These are phyloP conservation scores for Cancer borealis DNA, from an alignment of 2,888 invertebrate species.

Conservation along the genomic window DNA sequence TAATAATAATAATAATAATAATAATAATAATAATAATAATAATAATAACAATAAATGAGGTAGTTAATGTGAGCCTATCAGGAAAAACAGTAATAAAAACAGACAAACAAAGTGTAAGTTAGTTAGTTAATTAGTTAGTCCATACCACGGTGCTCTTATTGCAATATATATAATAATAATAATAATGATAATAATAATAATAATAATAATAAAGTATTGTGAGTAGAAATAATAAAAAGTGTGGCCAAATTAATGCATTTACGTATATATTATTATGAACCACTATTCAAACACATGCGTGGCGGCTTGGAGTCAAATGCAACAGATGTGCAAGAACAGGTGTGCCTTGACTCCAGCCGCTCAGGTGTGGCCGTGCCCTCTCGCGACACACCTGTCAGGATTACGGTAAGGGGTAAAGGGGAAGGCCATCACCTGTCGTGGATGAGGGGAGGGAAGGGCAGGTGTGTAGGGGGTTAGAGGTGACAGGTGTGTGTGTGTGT, in stretches of 20 bases:
- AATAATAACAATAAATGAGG: neutral
- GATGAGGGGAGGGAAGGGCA: neutral
- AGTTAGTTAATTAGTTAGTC: neutral
- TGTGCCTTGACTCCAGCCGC: neutral
- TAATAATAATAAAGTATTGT: neutral
- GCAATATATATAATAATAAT: neutral
- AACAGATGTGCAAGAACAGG: neutral
- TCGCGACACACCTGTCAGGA: slow-evolving; percentile 31
- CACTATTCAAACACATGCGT: slow-evolving; percentile 8
- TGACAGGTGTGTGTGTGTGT: neutral
- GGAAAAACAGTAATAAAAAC: neutral
- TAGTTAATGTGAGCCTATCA: neutral
- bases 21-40: slow-evolving; percentile 41
- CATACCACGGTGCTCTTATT: slow-evolving; percentile 28
- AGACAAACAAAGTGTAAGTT: neutral
- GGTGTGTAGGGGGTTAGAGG: slow-evolving; percentile 4
- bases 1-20: neutral
- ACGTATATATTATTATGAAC: neutral
- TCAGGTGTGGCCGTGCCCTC: slow-evolving; percentile 41
- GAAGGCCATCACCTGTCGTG: neutral
- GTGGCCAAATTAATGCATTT: slow-evolving; percentile 1
- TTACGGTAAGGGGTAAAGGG: neutral
- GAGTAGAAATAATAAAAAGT: neutral
- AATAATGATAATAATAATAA: neutral
- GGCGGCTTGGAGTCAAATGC: neutral